These are phyloP conservation scores for Piaya cayana DNA, from an alignment of 2,113 vertebrate species.

Conservation along the genomic window DNA sequence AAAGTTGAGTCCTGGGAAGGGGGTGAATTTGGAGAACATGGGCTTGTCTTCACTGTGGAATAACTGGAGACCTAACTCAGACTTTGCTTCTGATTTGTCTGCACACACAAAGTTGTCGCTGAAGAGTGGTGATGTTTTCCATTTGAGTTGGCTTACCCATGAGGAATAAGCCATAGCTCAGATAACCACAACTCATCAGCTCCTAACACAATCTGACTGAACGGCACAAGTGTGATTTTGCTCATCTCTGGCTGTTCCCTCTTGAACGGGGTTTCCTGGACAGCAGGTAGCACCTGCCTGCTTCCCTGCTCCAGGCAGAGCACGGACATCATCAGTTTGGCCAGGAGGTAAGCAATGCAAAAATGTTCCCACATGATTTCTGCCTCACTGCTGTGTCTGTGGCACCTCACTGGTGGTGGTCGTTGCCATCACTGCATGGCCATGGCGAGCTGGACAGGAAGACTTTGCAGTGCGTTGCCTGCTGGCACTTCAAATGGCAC, in stretches of 20 bases:
- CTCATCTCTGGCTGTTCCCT: neutral
- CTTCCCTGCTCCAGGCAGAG: neutral
- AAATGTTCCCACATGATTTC: fast-evolving
- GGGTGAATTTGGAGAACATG: neutral
- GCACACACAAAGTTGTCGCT: neutral
- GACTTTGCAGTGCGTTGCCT: fast-evolving
- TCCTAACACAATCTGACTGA: neutral
- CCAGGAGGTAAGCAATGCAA: fast-evolving
- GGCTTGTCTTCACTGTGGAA: slow-evolving; percentile 38
- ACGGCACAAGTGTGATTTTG: neutral
- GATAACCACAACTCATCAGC: slow-evolving; percentile 49
- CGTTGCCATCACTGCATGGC: fast-evolving
- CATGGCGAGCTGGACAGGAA: neutral
- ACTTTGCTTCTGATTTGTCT: slow-evolving; percentile 31
- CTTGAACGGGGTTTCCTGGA: neutral
- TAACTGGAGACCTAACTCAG: slow-evolving; percentile 12
- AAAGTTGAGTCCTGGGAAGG: neutral
- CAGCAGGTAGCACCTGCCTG: neutral
- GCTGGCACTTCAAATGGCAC: neutral
- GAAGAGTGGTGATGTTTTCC: slow-evolving; percentile 46
- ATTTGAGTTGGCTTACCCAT: slow-evolving; percentile 14
- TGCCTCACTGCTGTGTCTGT: neutral
- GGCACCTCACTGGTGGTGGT: neutral
- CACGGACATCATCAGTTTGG: fast-evolving
- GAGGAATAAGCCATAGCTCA: slow-evolving; percentile 46